Evolutionary conservation across 23 tunicate species (phyloP), one percentile per base, ranked within the genome.

Genomic region (Halocynthia aurantium): DNA sequence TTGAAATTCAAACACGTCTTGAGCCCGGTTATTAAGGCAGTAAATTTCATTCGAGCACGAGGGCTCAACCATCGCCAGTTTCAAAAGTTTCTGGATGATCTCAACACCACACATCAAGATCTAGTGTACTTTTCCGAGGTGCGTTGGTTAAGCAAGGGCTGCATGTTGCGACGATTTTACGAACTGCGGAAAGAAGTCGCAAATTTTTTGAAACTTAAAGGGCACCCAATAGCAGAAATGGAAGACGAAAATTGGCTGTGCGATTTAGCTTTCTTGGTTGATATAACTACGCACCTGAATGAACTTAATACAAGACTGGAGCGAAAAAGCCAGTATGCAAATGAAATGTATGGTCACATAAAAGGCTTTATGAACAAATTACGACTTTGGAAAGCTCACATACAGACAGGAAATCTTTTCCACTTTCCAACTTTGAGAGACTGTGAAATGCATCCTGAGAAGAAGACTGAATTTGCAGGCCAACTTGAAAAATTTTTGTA

Each of bases 401-500:
- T 67, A 67, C 71, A 67, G 19, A 67, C 15, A 67, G 71, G 71
- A 17, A n/a, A n/a, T n/a, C n/a, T n/a, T n/a, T n/a, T n/a, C n/a
- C 76, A 71, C 62, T 71, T 71, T 71, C 76, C 61, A 49, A 71
- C 62, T 12, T 10, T 71, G 76, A 17, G 11, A 10, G 62, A 57
- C 62, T 57, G 62, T 57, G 62, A 57, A 57, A 57, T 57, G 62
- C 62, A 57, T 57, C 76, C 62, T 49, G 71, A 67, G 71, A 67
- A 67, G 71, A 17, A 67, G 19, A 67, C 71, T 11, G 71, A 67
- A 67, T 67, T 67, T 17, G 71, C 71, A 67, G 71, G 19, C 71
- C 71, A 67, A 79, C 77, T 79, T 79, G 60, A 79, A 79, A 79
- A 79, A 44, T 73, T 81, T 53, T 55, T 81, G 80, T 19, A 57